Conservation (phyloP, 2,113 vertebrate genomes). For the Dipodomys stephensi region DNA sequence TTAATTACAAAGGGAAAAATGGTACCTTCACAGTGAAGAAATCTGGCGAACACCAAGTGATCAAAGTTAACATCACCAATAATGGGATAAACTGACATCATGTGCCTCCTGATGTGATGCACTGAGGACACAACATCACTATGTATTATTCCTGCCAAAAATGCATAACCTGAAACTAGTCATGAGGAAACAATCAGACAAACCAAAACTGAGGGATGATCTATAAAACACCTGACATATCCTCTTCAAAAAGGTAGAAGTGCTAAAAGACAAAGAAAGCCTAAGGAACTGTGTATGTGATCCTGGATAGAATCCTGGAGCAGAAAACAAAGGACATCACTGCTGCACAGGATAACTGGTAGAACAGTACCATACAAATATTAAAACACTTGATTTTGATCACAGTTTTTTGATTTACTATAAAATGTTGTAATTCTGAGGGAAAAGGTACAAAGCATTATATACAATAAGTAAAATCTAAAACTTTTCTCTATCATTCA, state of each 20-base stretch:
- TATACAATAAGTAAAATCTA: conserved; percentile 51
- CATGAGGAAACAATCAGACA: conserved; percentile 84
- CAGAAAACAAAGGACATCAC: conserved; percentile 61
- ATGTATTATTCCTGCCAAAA: conserved; percentile 84
- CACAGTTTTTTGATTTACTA: conserved; percentile 53
- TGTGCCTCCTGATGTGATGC: conserved; percentile 83
- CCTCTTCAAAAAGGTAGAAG: conserved; percentile 70
- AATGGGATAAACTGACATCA: conserved; percentile 83
- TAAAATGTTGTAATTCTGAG: conserved; percentile 56
- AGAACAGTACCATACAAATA: conserved; percentile 20
- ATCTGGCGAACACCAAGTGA: conserved; percentile 83
- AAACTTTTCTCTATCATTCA: conserved; percentile 51
- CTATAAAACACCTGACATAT: conserved; percentile 77
- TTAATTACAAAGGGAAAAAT: conserved; percentile 84
- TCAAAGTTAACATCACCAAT: conserved; percentile 84
- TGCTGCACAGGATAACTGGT: conserved; percentile 53
- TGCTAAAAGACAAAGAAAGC: conserved; percentile 66
- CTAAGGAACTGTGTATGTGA: conserved; percentile 49
- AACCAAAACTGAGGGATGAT: conserved; percentile 78
- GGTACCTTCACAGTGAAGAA: conserved; percentile 82
- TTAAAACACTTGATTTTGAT: conserved; percentile 39
- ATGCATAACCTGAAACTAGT: conserved; percentile 84
- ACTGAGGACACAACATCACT: conserved; percentile 83
- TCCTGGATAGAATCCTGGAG: conserved; percentile 61
- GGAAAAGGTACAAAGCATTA: conserved; percentile 51